Evolutionary conservation across 2,888 invertebrate genomes (phyloP), one percentile per base, ranked within the genome.

Genomic region (Biston stratarius): DNA sequence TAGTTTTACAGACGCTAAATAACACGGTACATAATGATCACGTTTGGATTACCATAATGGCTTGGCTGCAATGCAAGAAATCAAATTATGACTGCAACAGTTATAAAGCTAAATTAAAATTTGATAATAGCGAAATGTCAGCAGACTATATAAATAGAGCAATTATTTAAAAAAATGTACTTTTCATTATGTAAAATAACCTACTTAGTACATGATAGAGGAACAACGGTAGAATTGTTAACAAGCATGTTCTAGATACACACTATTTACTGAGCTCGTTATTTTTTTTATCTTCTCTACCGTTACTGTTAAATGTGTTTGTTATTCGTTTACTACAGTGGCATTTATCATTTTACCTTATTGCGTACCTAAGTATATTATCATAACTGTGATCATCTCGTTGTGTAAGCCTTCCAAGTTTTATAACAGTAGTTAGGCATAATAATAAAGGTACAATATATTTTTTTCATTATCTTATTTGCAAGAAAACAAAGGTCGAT

Each of bases 251-350:
- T 80, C 82, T 74, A 82, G 75, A 81, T 84, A 79, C 79, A 81
- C 80, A 69, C 71, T 80, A 79, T 80, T 81, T 77, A 75, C 75
- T 60, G 69, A 73, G 77, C 81, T 83, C 81, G 82, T 82, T 83
- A 84, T 75, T 78, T 83, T 42, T 83, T 84, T 84, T 85, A 77
- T 79, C 75, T 75, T 77, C 72, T 76, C 80, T 84, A 77, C 81
- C 72, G 74, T 74, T 73, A 72, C 61, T 38, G 64, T 59, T 81
- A 78, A 78, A 76, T 74, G 72, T 77, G 70, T 71, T 75, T 62
- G 48, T 61, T 61, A 14, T 56, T 40, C 38, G 52, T 48, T 42
- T 58, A 67, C 67, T 48, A 74, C 77, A 73, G 49, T 44, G 56
- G 60, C 56, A 56, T 63, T 59, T 67, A 67, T 59, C 45, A 57